Conservation (phyloP, 2,888 invertebrate species). For the Cantharis rustica region DNA sequence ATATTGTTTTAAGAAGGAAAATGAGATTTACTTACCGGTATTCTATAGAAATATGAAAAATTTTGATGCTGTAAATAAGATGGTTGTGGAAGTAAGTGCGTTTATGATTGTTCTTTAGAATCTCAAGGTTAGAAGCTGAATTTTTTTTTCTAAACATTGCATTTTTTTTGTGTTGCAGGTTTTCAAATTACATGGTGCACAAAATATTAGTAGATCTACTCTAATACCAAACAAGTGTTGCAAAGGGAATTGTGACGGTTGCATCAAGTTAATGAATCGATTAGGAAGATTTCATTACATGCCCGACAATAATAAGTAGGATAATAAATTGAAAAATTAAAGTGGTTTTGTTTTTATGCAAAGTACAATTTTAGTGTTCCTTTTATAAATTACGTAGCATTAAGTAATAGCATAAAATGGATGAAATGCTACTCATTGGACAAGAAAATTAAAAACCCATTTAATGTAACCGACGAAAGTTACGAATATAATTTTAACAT, state of each 20-base stretch:
- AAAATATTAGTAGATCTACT: conserved; percentile 77
- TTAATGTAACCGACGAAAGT: neutral
- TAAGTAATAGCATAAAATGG: neutral
- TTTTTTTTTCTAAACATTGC: no score
- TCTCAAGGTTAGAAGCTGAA: no score
- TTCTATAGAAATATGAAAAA: conserved; percentile 79
- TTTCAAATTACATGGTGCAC: conserved; percentile 80
- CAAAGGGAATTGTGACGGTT: conserved; percentile 58
- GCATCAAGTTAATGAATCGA: conserved; percentile 80
- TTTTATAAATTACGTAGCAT: conserved; percentile 79
- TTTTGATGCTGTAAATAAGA: conserved; percentile 52
- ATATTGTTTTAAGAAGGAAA: conserved; percentile 61
- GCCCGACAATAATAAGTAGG: conserved; percentile 78
- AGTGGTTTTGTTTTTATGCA: neutral
- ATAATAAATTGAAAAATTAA: neutral
- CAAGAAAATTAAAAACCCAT: neutral
- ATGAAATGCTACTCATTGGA: neutral
- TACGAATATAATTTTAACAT: conserved; percentile 90
- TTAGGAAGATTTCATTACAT: conserved; percentile 83
- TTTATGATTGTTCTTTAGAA: neutral
- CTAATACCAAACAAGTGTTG: conserved; percentile 74
- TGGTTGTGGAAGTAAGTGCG: conserved; percentile 54
- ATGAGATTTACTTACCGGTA: conserved; percentile 62
- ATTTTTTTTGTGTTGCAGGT: conserved; percentile 48
- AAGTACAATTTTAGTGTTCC: conserved; percentile 61